Conservation (phyloP, 2,888 invertebrate genomes). For the Drosophila eohydei region DNA sequence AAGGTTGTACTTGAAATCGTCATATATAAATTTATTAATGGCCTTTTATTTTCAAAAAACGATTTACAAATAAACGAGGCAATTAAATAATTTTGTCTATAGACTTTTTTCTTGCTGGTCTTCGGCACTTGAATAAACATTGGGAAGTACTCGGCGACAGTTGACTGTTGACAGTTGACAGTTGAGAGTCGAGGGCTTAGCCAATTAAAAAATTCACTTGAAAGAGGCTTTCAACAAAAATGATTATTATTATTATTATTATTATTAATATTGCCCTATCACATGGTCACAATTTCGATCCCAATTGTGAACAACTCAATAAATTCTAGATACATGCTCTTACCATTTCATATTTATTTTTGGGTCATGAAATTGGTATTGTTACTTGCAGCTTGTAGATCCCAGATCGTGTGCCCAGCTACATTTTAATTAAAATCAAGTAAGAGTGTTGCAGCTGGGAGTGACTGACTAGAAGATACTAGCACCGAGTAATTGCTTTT, state of each 20-base stretch:
- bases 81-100: slow-evolving; percentile 43
- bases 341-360: slow-evolving; percentile 47
- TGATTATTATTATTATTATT: slow-evolving; percentile 8
- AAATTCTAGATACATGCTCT: slow-evolving; percentile 36
- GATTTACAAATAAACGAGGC: slow-evolving; percentile 52
- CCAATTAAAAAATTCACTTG: slow-evolving; percentile 60
- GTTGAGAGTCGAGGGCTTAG: slow-evolving; percentile 49
- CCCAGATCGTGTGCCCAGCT: slow-evolving; percentile 54
- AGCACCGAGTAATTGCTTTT: background rate
- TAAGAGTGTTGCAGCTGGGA: slow-evolving; percentile 21
- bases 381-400: slow-evolving; percentile 62
- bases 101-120: slow-evolving; percentile 2
- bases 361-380: slow-evolving; percentile 51
- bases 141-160: slow-evolving; percentile 25
- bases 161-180: slow-evolving; percentile 26
- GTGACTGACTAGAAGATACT: background rate
- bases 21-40: slow-evolving; percentile 51
- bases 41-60: slow-evolving; percentile 26
- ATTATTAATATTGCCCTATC: slow-evolving; percentile 19
- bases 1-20: slow-evolving; percentile 45
- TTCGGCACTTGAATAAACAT: slow-evolving; percentile 61
- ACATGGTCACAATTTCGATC: slow-evolving; percentile 54
- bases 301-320: slow-evolving; percentile 40
- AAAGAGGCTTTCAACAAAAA: slow-evolving; percentile 28
- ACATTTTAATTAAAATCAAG: slow-evolving; percentile 72